A percentile compares a stretch with the other conserved stretches of the same genome.
phyloP scores from a whole-genome alignment of 2,113 vertebrate genomes.

The Albula goreensis region DNA sequence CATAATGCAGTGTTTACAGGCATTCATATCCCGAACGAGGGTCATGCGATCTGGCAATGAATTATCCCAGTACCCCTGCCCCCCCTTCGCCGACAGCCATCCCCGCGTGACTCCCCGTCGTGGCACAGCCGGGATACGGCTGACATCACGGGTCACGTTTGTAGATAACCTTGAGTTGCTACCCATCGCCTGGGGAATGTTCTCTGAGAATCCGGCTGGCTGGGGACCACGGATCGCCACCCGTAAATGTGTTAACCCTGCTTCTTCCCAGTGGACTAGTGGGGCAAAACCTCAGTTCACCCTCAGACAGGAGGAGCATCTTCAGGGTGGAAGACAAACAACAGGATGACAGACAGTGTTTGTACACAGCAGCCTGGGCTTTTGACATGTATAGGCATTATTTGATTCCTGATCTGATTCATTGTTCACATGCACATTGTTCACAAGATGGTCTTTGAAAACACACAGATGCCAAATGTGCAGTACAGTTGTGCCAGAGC shows the following conservation, averaged over 20 bases:
- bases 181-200: slow-evolving; percentile 37
- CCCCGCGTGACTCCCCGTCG: slow-evolving; percentile 56
- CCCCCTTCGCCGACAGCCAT: slow-evolving; percentile 40
- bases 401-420: too few species aligned
- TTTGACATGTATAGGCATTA: not conserved
- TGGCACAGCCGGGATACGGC: slow-evolving; percentile 41
- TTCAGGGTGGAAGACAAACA: not conserved
- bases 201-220: slow-evolving; percentile 38
- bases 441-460: not conserved
- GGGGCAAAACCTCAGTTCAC: slow-evolving; percentile 41
- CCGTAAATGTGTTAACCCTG: slow-evolving; percentile 21
- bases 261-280: not conserved
- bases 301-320: slow-evolving; percentile 13
- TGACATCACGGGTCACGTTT: slow-evolving; percentile 57
- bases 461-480: not conserved
- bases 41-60: slow-evolving; percentile 63
- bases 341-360: not conserved
- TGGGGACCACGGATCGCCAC: slow-evolving; percentile 36
- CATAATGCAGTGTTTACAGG: slow-evolving; percentile 59
- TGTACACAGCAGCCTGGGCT: not conserved
- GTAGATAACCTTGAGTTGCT: slow-evolving; percentile 62
- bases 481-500: not conserved
- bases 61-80: slow-evolving; percentile 51
- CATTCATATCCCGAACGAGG: slow-evolving; percentile 56
- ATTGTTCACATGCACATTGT: not conserved